phyloP scores from a whole-genome alignment of 2,888 invertebrate genomes.

The Palloptera scutellata region DNA sequence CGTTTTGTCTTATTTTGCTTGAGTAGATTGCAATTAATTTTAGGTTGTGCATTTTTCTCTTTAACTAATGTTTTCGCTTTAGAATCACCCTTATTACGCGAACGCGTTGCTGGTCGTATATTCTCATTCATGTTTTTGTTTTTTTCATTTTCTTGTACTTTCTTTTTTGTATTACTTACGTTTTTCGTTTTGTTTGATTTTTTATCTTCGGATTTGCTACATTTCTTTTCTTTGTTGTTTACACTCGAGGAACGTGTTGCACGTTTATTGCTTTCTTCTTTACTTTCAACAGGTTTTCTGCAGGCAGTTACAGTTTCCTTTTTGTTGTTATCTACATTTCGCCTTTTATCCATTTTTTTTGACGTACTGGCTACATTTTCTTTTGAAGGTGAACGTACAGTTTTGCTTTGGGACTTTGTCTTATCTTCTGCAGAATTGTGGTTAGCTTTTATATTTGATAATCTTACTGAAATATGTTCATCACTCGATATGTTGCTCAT shows the following conservation, averaged over 20 bases:
- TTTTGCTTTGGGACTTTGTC: too few relatives aligned
- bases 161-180: neutral
- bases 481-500: too few relatives aligned
- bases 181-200: neutral
- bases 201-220: neutral
- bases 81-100: too few relatives aligned
- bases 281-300: neutral
- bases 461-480: neutral
- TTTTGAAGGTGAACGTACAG: neutral
- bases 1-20: slow-evolving; percentile 9
- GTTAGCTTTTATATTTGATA: too few relatives aligned
- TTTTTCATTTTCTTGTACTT: slow-evolving; percentile 11
- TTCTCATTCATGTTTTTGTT: neutral
- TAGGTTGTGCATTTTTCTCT: neutral
- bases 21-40: neutral
- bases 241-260: neutral
- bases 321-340: neutral
- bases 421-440: too few relatives aligned
- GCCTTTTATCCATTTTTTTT: neutral
- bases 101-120: neutral
- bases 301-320: neutral
- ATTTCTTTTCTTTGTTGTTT: slow-evolving; percentile 4
- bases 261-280: neutral
- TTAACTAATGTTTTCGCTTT: neutral
- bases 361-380: slow-evolving; percentile 2